These are phyloP conservation scores for Sinocyclocheilus maitianheensis DNA, from an alignment of 2,113 vertebrate species.

Conservation along the genomic window DNA sequence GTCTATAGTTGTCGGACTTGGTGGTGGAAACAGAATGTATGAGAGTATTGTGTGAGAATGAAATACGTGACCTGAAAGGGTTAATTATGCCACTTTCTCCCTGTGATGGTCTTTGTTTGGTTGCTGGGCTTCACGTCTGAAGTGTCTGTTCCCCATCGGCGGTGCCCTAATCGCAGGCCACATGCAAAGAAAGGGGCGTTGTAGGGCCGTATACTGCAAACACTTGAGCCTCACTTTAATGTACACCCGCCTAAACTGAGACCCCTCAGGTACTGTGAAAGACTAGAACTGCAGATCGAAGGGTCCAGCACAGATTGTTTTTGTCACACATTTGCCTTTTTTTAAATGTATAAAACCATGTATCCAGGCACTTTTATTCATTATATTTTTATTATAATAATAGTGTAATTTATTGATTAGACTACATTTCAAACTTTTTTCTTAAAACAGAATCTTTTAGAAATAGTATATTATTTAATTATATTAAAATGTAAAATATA, in stretches of 20 bases:
- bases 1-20: neutral
- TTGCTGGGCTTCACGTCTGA: neutral
- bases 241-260: neutral
- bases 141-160: neutral
- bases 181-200: neutral
- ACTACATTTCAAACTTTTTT: too few species aligned
- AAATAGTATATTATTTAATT: too few species aligned
- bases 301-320: too few species aligned
- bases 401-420: too few species aligned
- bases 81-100: slow-evolving; percentile 29
- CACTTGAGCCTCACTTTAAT: neutral
- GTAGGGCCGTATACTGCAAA: neutral
- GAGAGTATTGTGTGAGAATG: neutral
- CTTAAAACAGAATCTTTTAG: too few species aligned
- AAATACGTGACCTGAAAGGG: slow-evolving; percentile 15
- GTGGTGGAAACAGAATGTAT: slow-evolving; percentile 13
- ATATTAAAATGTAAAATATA: too few species aligned
- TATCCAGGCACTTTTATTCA: neutral
- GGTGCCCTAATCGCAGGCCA: neutral
- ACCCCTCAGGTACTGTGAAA: neutral
- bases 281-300: neutral
- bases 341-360: neutral
- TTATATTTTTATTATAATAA: neutral
- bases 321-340: too few species aligned
- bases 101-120: slow-evolving; percentile 9